Conservation (phyloP, 2,797 vertebrate genomes). For the Molossus alvarezi region DNA sequence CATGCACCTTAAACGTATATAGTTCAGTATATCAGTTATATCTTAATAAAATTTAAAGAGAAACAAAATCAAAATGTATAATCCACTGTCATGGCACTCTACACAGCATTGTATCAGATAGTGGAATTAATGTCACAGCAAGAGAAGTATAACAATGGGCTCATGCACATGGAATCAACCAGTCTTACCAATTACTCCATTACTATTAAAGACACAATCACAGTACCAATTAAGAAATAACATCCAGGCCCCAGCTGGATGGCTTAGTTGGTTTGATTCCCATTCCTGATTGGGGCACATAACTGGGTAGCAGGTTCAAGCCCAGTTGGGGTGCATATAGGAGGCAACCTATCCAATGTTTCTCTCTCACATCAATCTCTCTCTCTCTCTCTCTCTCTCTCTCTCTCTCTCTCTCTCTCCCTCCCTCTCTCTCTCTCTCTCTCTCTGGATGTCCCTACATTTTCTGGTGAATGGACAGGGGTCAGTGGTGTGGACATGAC, state of each 20-base stretch:
- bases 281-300: no score
- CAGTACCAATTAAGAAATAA: not conserved
- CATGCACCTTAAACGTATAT: not conserved
- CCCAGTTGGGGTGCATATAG: no score
- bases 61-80: not conserved
- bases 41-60: not conserved
- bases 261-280: no score
- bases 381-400: no score
- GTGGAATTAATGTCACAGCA: not conserved
- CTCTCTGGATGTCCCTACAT: no score
- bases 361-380: no score
- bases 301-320: no score
- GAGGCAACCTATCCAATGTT: no score
- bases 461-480: not conserved
- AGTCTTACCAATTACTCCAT: not conserved
- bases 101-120: not conserved
- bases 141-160: not conserved
- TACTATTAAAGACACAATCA: not conserved
- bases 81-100: not conserved
- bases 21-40: not conserved
- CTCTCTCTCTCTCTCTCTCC: no score
- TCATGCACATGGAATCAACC: not conserved
- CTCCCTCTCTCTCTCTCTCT: no score
- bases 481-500: not conserved
- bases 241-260: not conserved